These are phyloP conservation scores for Pomacea maculata DNA, from an alignment of 1,140 invertebrate species.

Conservation along the genomic window DNA sequence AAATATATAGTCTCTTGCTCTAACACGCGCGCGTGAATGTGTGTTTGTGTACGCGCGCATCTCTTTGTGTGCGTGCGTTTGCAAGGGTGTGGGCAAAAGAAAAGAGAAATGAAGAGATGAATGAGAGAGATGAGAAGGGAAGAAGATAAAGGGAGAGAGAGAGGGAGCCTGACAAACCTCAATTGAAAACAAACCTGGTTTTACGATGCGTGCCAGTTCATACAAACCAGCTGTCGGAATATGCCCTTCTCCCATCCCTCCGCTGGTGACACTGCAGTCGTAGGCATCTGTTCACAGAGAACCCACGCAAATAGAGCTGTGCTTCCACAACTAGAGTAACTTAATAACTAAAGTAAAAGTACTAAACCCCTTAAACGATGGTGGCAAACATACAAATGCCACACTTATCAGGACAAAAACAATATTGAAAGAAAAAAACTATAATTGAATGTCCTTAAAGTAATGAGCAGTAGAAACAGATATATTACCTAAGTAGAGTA, in stretches of 20 bases:
- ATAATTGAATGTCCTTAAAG: too few relatives aligned
- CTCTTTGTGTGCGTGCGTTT: background rate
- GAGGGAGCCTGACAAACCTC: background rate
- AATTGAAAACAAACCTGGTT: slow-evolving; percentile 55
- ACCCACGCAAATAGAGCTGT: too few relatives aligned
- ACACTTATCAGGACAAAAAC: too few relatives aligned
- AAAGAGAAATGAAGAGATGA: background rate
- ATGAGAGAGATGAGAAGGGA: background rate
- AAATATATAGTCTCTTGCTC: background rate
- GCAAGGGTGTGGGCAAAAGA: background rate
- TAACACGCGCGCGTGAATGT: background rate
- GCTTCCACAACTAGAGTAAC: too few relatives aligned
- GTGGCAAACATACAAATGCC: too few relatives aligned
- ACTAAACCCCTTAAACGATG: too few relatives aligned
- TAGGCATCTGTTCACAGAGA: slow-evolving; percentile 54
- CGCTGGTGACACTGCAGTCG: slow-evolving; percentile 59
- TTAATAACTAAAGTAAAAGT: too few relatives aligned
- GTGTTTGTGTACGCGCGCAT: background rate
- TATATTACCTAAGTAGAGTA: too few relatives aligned
- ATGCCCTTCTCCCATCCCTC: slow-evolving; percentile 68
- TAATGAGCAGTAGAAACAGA: too few relatives aligned
- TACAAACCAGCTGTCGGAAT: slow-evolving; percentile 63
- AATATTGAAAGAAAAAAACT: too few relatives aligned
- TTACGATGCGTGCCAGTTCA: slow-evolving; percentile 65
- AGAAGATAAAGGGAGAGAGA: too few relatives aligned